A percentile compares a stretch with the other conserved stretches of the same genome.
These are phyloP conservation scores for Trisateles emortualis DNA, from an alignment of 2,888 invertebrate genomes.

Conservation along the genomic window DNA sequence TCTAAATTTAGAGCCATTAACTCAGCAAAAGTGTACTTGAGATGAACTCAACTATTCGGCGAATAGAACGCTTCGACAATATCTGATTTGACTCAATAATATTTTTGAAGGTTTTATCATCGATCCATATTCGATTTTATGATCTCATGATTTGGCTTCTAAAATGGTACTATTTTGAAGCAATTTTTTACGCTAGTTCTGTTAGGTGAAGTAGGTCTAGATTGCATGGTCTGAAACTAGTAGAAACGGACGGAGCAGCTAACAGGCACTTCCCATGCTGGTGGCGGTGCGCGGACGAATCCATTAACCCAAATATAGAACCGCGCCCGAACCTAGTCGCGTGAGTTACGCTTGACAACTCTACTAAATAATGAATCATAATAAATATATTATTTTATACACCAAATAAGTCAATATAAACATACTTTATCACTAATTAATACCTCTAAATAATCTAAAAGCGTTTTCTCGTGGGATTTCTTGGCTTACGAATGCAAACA, in stretches of 20 bases:
- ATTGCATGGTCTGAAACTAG: slow-evolving; percentile 54
- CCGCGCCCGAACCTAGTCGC: slow-evolving; percentile 77
- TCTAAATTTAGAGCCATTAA: slow-evolving; percentile 72
- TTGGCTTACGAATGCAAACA: slow-evolving; percentile 10
- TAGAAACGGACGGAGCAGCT: slow-evolving; percentile 67
- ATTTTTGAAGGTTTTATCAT: slow-evolving; percentile 3
- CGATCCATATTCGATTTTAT: neutral
- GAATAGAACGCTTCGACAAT: slow-evolving; percentile 24
- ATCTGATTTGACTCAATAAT: neutral
- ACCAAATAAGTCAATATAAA: slow-evolving; percentile 1
- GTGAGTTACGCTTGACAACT: slow-evolving; percentile 59
- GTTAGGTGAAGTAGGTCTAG: slow-evolving; percentile 42
- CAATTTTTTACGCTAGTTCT: neutral
- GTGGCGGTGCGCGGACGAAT: slow-evolving; percentile 81
- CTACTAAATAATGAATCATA: slow-evolving; percentile 31
- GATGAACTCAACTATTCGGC: slow-evolving; percentile 46
- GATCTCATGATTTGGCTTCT: neutral
- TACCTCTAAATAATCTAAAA: slow-evolving; percentile 1
- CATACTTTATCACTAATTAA: neutral
- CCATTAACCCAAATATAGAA: slow-evolving; percentile 87
- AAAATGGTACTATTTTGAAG: neutral
- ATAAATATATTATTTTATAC: slow-evolving; percentile 12
- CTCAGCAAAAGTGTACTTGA: slow-evolving; percentile 61
- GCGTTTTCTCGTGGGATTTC: slow-evolving; percentile 9
- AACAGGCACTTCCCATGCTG: slow-evolving; percentile 84